phyloP scores from a whole-genome alignment of 2,888 invertebrate genomes.

The Drosophila subquinaria region DNA sequence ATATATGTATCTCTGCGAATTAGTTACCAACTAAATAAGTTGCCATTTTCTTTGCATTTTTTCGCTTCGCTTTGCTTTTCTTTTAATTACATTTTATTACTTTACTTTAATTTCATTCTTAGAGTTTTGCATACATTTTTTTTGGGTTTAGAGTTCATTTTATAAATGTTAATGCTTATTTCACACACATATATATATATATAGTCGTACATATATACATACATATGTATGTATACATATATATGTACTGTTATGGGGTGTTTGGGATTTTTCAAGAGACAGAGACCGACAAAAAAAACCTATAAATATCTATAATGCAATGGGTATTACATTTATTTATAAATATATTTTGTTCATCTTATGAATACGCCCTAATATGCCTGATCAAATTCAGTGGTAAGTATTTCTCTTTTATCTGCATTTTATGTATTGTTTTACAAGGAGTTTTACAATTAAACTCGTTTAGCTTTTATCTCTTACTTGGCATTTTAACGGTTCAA shows the following conservation, averaged over 20 bases:
- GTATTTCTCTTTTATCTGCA: conserved; percentile 33
- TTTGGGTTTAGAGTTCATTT: conserved; percentile 40
- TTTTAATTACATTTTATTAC: conserved; percentile 20
- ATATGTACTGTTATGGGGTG: conserved; percentile 28
- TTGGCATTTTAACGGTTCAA: conserved; percentile 52
- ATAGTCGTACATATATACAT: conserved; percentile 22
- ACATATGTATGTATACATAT: conserved; percentile 10
- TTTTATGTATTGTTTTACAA: conserved; percentile 8
- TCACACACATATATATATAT: conserved; percentile 53
- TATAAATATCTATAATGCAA: conserved; percentile 25
- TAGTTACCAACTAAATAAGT: conserved; percentile 38
- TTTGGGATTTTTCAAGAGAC: conserved; percentile 20
- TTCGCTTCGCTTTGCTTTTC: not conserved
- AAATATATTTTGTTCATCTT: conserved; percentile 25
- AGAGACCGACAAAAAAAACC: conserved; percentile 28
- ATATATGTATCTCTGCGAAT: conserved; percentile 25
- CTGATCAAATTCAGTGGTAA: conserved; percentile 66
- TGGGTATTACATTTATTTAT: conserved; percentile 37
- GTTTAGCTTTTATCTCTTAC: conserved; percentile 25
- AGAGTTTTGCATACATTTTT: conserved; percentile 7
- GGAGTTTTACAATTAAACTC: conserved; percentile 34
- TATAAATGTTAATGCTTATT: conserved; percentile 61
- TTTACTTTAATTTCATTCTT: conserved; percentile 15
- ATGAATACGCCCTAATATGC: conserved; percentile 50
- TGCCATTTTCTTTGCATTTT: conserved; percentile 2